Conservation (phyloP, 2,113 vertebrate species). For the Corythaixoides concolor region DNA sequence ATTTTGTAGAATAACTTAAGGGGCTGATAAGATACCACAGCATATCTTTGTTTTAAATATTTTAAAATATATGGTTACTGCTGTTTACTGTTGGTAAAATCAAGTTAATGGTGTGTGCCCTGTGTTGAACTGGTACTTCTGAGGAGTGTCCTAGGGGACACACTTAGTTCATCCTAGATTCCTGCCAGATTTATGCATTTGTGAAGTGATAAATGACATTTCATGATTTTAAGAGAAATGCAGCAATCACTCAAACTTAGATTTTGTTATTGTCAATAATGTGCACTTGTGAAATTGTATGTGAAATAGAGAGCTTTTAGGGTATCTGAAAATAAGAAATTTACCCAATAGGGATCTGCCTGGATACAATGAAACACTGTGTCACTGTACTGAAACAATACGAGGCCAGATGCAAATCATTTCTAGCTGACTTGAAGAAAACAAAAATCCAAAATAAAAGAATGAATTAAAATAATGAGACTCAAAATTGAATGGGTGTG, state of each 20-base stretch:
- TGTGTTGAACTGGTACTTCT: neutral
- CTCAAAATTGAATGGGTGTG: neutral
- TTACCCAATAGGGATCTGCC: too few species aligned
- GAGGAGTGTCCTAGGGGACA: neutral
- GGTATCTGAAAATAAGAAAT: neutral
- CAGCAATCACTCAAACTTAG: neutral
- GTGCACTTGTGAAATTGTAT: neutral
- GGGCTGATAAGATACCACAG: neutral
- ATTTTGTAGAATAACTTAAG: too few species aligned
- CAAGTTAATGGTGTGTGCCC: neutral
- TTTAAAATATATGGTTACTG: neutral
- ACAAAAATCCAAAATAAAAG: neutral
- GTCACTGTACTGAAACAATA: neutral
- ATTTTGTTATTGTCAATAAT: neutral
- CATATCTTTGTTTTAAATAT: neutral
- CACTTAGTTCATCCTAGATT: neutral
- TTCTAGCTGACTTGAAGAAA: neutral
- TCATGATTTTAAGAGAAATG: neutral
- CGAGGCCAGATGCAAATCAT: neutral
- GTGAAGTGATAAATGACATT: neutral
- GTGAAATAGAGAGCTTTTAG: neutral
- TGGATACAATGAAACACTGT: neutral
- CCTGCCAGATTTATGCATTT: neutral
- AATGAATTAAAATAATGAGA: neutral
- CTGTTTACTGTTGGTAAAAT: neutral